Conservation (phyloP, 1,140 invertebrate genomes). For the Lucilia sericata region DNA sequence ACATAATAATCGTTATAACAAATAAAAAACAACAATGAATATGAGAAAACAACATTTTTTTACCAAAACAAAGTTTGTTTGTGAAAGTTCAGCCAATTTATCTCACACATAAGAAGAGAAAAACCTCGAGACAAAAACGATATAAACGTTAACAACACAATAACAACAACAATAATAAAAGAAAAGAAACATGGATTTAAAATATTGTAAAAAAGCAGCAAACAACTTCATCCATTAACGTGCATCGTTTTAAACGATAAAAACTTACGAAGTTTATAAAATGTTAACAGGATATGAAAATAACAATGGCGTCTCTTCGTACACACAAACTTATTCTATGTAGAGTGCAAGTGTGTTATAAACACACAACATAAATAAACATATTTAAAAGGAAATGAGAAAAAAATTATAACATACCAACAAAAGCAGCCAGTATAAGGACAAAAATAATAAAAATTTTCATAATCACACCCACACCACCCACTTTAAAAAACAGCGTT, state of each 20-base stretch:
- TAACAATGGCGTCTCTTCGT: slow-evolving; percentile 30
- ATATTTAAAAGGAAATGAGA: neutral
- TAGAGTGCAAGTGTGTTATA: neutral
- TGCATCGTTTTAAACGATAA: slow-evolving; percentile 15
- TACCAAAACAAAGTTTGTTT: neutral
- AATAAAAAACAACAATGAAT: neutral
- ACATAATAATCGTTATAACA: neutral
- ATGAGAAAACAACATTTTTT: neutral
- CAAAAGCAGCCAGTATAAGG: neutral
- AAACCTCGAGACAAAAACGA: neutral
- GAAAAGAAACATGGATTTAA: slow-evolving; percentile 1
- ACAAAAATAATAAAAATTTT: slow-evolving; percentile 11
- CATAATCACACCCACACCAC: neutral
- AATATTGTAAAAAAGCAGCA: slow-evolving; percentile 16
- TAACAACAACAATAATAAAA: neutral
- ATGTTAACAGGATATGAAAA: slow-evolving; percentile 28
- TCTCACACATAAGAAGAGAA: neutral
- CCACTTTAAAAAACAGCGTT: neutral
- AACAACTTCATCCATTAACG: neutral
- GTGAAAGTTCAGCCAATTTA: neutral
- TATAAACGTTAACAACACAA: neutral
- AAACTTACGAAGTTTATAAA: slow-evolving; percentile 41
- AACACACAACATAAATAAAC: neutral
- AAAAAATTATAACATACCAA: neutral
- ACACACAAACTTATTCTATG: neutral